These are phyloP conservation scores for Sprattus sprattus DNA, from an alignment of 2,113 vertebrate species.

Conservation along the genomic window DNA sequence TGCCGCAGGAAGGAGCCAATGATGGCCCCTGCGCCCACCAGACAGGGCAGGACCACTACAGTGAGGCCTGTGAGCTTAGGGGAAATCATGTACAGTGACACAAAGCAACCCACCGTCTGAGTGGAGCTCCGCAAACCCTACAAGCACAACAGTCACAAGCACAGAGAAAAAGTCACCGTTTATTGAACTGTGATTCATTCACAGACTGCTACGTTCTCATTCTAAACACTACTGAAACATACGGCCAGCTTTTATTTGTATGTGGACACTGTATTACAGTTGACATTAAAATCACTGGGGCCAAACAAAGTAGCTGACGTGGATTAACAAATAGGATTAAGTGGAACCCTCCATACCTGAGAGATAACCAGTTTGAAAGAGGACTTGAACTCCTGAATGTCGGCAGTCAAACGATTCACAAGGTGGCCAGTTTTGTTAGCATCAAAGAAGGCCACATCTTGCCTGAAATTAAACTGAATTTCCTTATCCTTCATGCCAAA, in stretches of 20 bases:
- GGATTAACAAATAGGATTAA: background rate
- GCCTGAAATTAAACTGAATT: slow-evolving; percentile 65
- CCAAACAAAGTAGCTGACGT: background rate
- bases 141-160: slow-evolving; percentile 19
- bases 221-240: background rate
- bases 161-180: background rate
- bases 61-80: slow-evolving; percentile 85
- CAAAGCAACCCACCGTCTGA: slow-evolving; percentile 84
- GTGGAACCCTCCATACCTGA: slow-evolving; percentile 72
- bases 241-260: background rate
- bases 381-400: slow-evolving; percentile 96
- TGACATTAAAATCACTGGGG: background rate
- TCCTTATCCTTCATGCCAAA: background rate
- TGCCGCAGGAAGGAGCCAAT: slow-evolving; percentile 83
- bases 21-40: slow-evolving; percentile 81
- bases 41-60: slow-evolving; percentile 76
- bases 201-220: too few species aligned
- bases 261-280: background rate
- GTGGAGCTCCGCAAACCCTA: slow-evolving; percentile 88
- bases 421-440: slow-evolving; percentile 87
- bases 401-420: slow-evolving; percentile 84
- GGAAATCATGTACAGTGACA: slow-evolving; percentile 88
- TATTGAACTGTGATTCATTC: background rate
- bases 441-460: slow-evolving; percentile 92
- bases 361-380: slow-evolving; percentile 92